Base-by-base conservation (phyloP, 2,888 invertebrate species). In the Eretmocerus hayati region DNA sequence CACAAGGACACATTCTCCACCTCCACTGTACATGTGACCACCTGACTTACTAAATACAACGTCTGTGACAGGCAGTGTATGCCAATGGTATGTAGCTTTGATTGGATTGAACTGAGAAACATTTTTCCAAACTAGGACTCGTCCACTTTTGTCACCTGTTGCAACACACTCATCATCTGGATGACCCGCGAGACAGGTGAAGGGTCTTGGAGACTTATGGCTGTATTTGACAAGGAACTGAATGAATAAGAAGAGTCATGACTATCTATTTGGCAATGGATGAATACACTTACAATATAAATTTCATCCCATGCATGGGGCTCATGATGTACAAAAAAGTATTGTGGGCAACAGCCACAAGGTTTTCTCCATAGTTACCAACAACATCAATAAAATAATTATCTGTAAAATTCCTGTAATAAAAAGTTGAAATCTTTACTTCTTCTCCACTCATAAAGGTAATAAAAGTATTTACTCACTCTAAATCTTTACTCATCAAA, bases 1-100 rank as follows among this genome's bases (percentile, higher is more conserved):
- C 0, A 90, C 87, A 42, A 90, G 67, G 1, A 87, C 87, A 61
- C 81, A 77, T 67, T 90, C 90, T 39, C 77, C 76, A n/a, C 86
- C 90, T 8, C 87, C 87, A 59, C 85, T 85, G 59, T 81, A 83
- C 64, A 90, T 77, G 56, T 80, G 76, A 9, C 79, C 78, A 18
- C 87, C 71, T 48, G 65, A 67, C 57, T 60, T 67, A 11, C 87
- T 81, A 62, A 87, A 89, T 1, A 74, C 72, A 15, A 90, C 64
- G 62, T 83, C 80, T 37, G 76, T 74, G 1, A 88, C 81, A 26
- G 82, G 77, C 40, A 86, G 74, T 4, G 82, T 80, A 70, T 90
- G 90, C 90, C 90, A 90, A 65, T 89, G 88, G 60, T 78, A 80
- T 2, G 78, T 66, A 1, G 78, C 72, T 61, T 77, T 72, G 9